Conservation (phyloP, 2,113 vertebrate genomes). For the Coturnix japonica region DNA sequence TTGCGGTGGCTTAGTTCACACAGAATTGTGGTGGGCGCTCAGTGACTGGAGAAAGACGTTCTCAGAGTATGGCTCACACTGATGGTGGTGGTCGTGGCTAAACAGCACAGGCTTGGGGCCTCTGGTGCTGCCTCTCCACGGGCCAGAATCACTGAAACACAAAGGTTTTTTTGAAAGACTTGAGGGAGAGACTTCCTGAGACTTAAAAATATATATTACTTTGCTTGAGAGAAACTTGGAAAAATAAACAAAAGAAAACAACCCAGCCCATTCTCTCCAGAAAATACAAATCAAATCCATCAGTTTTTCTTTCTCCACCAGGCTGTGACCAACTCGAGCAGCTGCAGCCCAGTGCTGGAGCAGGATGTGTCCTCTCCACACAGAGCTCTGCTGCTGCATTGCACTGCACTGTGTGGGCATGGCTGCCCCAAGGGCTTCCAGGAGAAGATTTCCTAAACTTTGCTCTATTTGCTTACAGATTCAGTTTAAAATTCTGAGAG, state of each 20-base stretch:
- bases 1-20: neutral
- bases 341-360: fast-evolving
- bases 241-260: neutral
- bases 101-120: fast-evolving
- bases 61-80: neutral
- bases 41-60: neutral
- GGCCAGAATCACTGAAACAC: neutral
- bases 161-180: neutral
- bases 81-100: neutral
- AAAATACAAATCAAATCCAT: neutral
- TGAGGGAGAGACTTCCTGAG: neutral
- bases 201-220: neutral
- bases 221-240: neutral
- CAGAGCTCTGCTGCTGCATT: neutral
- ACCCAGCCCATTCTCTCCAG: neutral
- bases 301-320: neutral
- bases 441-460: neutral
- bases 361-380: neutral
- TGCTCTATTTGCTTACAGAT: conserved; percentile 57
- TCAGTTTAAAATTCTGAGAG: conserved; percentile 60
- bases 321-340: fast-evolving
- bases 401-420: neutral
- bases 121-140: fast-evolving
- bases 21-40: fast-evolving
- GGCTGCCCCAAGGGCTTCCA: neutral